Conservation (phyloP, 2,113 vertebrate genomes). For the Phyllostomus discolor region DNA sequence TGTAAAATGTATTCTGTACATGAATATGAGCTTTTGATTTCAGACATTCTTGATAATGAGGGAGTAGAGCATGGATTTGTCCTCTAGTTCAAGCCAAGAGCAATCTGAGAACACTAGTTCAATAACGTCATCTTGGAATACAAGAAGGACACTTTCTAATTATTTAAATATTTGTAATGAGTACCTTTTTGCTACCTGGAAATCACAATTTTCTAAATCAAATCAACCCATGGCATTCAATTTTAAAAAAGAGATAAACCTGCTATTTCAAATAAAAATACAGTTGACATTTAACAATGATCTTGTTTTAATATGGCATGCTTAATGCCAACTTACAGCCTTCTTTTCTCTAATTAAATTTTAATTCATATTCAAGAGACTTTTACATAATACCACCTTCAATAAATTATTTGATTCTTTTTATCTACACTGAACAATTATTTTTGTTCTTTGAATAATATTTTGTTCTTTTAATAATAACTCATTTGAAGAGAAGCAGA, state of each 20-base stretch:
- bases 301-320: conserved; percentile 62
- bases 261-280: conserved; percentile 19
- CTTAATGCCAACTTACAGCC: conserved; percentile 60
- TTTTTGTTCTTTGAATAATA: conserved; percentile 69
- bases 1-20: background rate
- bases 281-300: conserved; percentile 65
- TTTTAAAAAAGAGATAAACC: background rate
- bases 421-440: conserved; percentile 44
- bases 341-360: conserved; percentile 57
- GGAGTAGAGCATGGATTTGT: background rate
- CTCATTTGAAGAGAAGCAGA: conserved; percentile 30
- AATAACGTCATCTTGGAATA: background rate
- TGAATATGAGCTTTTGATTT: background rate
- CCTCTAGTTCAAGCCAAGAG: background rate
- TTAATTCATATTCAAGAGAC: conserved; percentile 55
- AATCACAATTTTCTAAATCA: background rate
- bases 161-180: conserved; percentile 21
- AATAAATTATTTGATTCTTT: conserved; percentile 68
- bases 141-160: background rate
- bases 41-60: background rate
- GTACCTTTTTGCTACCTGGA: background rate
- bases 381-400: conserved; percentile 57
- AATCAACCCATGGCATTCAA: background rate
- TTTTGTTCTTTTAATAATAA: no score
- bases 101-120: background rate